Conservation (phyloP, 2,113 vertebrate genomes). For the Pterophyllum scalare region DNA sequence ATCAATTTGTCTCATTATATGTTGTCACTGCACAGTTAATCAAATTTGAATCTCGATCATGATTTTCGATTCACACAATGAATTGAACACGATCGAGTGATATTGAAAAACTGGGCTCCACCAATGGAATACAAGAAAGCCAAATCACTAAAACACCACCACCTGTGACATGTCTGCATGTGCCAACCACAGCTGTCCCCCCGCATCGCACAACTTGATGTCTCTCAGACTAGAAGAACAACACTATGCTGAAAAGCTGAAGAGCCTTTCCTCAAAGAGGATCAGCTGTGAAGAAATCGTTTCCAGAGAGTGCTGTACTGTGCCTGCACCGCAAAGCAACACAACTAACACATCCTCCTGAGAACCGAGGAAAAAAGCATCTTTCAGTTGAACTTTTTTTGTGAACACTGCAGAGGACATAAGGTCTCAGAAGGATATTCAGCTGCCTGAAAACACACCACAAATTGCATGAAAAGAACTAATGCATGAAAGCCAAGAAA, state of each 20-base stretch:
- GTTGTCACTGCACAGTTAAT: neutral
- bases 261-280: neutral
- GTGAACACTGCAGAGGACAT: too few relatives aligned
- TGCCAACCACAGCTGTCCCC: fast-evolving
- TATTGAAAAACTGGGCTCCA: fast-evolving
- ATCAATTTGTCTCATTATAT: neutral
- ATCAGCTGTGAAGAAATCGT: neutral
- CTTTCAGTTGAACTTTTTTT: too few relatives aligned
- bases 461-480: neutral
- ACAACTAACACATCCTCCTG: neutral
- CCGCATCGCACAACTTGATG: too few relatives aligned
- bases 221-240: neutral
- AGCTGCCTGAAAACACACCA: neutral
- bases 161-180: too few relatives aligned
- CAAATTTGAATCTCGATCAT: fast-evolving
- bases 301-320: neutral
- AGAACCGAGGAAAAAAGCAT: too few relatives aligned
- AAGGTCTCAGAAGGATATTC: too few relatives aligned
- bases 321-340: neutral
- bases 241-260: neutral
- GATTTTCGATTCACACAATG: neutral
- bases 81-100: neutral
- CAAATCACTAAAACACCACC: fast-evolving
- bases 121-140: neutral
- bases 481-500: neutral